These are phyloP conservation scores for Eueides isabella DNA, from an alignment of 1,140 invertebrate genomes.

Conservation along the genomic window DNA sequence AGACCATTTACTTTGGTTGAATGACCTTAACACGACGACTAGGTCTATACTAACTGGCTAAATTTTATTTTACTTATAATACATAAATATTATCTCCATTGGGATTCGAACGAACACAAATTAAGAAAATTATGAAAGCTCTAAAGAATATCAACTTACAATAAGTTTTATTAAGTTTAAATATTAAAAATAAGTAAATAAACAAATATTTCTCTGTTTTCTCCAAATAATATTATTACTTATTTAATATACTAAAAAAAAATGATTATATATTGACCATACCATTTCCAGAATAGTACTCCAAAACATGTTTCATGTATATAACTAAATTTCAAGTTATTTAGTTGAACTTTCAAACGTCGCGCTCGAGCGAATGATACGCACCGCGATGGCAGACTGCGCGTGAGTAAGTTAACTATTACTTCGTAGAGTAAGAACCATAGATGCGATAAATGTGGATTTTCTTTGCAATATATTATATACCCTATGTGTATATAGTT, in stretches of 20 bases:
- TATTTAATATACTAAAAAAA: not conserved
- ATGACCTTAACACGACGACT: not conserved
- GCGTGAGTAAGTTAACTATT: constrained; percentile 38
- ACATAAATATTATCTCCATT: not conserved
- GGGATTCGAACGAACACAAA: not conserved
- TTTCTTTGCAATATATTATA: not conserved
- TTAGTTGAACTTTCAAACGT: not conserved
- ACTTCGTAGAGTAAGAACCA: constrained; percentile 25
- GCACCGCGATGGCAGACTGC: constrained; percentile 49
- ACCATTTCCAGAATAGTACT: not conserved
- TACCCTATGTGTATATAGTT: no score
- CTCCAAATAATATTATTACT: not conserved
- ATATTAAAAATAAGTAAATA: no score
- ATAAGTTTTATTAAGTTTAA: no score
- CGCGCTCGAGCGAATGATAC: constrained; percentile 55
- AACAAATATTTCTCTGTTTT: no score
- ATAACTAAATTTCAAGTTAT: not conserved
- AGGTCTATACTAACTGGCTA: not conserved
- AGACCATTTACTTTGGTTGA: not conserved
- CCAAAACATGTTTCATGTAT: not conserved
- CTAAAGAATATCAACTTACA: no score
- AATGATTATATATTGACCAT: not conserved
- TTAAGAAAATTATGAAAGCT: no score
- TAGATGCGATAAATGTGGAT: constrained; percentile 2
- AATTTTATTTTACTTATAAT: not conserved